Evolutionary conservation across 2,113 vertebrate species (phyloP).

Genomic region (Tichodroma muraria): DNA sequence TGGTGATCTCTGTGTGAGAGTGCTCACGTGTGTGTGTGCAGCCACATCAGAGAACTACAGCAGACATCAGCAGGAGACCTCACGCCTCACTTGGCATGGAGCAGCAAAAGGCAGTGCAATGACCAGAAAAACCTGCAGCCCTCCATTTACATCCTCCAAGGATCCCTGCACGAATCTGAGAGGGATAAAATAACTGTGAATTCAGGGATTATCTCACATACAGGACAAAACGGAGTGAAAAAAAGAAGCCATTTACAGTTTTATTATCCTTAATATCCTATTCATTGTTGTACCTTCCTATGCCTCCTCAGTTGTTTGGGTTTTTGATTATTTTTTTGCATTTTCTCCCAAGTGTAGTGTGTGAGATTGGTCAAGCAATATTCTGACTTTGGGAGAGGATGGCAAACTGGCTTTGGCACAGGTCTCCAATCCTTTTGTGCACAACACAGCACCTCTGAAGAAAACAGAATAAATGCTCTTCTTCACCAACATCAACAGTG

Average conservation of each 20-base stretch:
- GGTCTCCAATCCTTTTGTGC: neutral
- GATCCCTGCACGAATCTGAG: neutral
- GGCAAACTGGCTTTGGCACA: neutral
- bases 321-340: neutral
- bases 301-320: neutral
- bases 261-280: neutral
- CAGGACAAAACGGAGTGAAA: neutral
- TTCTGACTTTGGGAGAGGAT: neutral
- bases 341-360: neutral
- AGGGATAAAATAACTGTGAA: neutral
- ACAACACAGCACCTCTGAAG: neutral
- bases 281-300: neutral
- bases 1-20: neutral
- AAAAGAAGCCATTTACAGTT: neutral
- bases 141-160: neutral
- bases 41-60: neutral
- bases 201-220: neutral
- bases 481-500: rapidly evolving
- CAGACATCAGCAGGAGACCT: neutral
- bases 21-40: rapidly evolving
- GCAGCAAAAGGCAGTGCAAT: neutral
- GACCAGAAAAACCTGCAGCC: neutral
- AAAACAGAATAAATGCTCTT: neutral
- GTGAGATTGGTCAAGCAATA: neutral
- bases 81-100: neutral